Base-by-base conservation (phyloP, 2,888 invertebrate genomes). In the Digitonthophagus gazella region DNA sequence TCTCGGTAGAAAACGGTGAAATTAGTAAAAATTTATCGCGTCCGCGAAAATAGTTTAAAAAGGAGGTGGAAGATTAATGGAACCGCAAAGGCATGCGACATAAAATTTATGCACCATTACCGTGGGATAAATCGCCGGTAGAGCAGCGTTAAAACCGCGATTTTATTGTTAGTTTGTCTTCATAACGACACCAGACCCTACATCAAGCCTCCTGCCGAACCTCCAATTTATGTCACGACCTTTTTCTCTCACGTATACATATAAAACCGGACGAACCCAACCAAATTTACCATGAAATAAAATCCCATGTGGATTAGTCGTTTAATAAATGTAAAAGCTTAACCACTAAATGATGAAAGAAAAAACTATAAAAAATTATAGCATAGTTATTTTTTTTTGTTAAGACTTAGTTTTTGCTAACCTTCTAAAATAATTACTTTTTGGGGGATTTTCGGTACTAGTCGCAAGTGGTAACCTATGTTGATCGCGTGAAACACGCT, bases 401-500 rank as follows among this genome's bases (percentile, higher is more conserved):
- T n/a, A n/a, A n/a, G n/a, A n/a, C n/a, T n/a, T n/a, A n/a, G n/a
- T n/a, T n/a, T n/a, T n/a, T n/a, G n/a, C n/a, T n/a, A n/a, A n/a
- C n/a, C n/a, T n/a, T n/a, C n/a, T n/a, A n/a, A n/a, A n/a, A n/a
- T n/a, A n/a, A n/a, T n/a, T n/a, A n/a, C n/a, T n/a, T n/a, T n/a
- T n/a, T n/a, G n/a, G n/a, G n/a, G 28, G 28, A 44, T 44, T 44
- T 44, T 44, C 28, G 28, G 28, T 44, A 44, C 28, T 19, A 20
- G 18, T 19, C 61, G 61, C 61, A n/a, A 19, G 18, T 19, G n/a
- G n/a, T n/a, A n/a, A n/a, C n/a, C n/a, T n/a, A n/a, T 61, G 18
- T 18, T 5, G 19, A 1, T n/a, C 20, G 61, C 61, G 61, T 61
- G 61, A 18, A n/a, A 61, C 61, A 61, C 61, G 61, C 61, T 0